A percentile compares a stretch with the other conserved stretches of the same genome.
These are phyloP conservation scores for Thaleichthys pacificus DNA, from an alignment of 2,797 vertebrate species.

Conservation along the genomic window DNA sequence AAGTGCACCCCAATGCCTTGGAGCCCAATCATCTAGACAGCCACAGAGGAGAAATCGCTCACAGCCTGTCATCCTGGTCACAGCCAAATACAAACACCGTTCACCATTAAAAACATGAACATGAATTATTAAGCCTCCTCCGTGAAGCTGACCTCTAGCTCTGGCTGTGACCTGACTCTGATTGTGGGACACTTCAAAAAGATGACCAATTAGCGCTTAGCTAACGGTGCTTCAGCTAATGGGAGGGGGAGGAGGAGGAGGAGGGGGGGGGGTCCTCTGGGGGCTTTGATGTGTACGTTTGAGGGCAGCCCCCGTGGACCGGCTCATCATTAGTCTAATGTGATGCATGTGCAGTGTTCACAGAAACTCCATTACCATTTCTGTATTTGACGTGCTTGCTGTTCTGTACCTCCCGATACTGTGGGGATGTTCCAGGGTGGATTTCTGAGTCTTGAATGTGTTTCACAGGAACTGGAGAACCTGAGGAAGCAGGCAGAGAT, in stretches of 20 bases:
- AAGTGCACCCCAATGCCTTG: conserved; percentile 4
- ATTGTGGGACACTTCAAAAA: conserved; percentile 43
- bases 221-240: conserved; percentile 8
- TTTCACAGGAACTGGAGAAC: conserved; percentile 87
- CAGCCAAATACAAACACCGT: conserved; percentile 13
- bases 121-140: conserved; percentile 59
- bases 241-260: conserved; percentile 7
- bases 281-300: neutral
- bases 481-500: conserved; percentile 94
- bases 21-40: conserved; percentile 13
- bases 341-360: neutral
- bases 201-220: conserved; percentile 28
- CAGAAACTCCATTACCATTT: neutral
- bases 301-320: neutral
- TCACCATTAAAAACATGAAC: conserved; percentile 54
- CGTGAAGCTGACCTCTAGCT: conserved; percentile 33
- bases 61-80: neutral
- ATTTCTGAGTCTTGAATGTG: neutral
- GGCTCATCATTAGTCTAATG: neutral
- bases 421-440: neutral
- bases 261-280: neutral
- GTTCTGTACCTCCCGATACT: neutral
- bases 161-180: conserved; percentile 29
- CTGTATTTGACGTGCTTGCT: neutral
- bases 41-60: conserved; percentile 42